Evolutionary conservation across 1,140 invertebrate species (phyloP), one percentile per base, ranked within the genome.

Genomic region (Drosophila bocki): DNA sequence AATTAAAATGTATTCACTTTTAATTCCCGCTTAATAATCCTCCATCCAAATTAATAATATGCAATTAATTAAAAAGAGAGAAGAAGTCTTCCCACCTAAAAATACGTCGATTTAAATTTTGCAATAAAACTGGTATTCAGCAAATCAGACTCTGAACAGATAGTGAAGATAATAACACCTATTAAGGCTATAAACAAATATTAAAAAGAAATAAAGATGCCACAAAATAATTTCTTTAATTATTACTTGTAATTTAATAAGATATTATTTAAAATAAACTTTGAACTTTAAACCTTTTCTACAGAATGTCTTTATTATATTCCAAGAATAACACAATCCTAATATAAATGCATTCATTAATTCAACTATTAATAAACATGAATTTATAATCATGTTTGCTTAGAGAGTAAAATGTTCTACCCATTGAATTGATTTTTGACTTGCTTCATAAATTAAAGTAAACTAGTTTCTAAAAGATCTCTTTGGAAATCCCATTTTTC

Each of bases 1-100:
- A 42, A 33, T 33, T 44, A 19, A 19, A 26, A 62, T 44, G 12
- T 61, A 64, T 44, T 42, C 54, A 15, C 17, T 58, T 26, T 61
- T 64, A 42, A 64, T 64, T 64, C 56, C 26, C 35, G 5, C 26
- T 58, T 63, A 22, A 63, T 63, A 58, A 59, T 39, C 56, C 19
- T 9, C 35, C 61, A 33, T 42, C 17, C 39, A 33, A 39, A 32
- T 29, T 57, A 29, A 63, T 56, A 62, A 39, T 33, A 32, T 57
- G 37, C 37, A 60, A 63, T 63, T 29, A 19, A 60, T 63, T 67
- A n/a, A 53, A 37, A 35, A 15, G 26, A 51, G 48, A 17, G n/a
- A 67, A 32, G n/a, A 17, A 29, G 45, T 35, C 60, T 44, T 29
- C 47, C 32, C 61, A 37, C 60, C 61, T 47, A 37, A 41, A 65